These are phyloP conservation scores for Lagorchestes hirsutus DNA, from an alignment of 2,797 vertebrate genomes.

Conservation along the genomic window DNA sequence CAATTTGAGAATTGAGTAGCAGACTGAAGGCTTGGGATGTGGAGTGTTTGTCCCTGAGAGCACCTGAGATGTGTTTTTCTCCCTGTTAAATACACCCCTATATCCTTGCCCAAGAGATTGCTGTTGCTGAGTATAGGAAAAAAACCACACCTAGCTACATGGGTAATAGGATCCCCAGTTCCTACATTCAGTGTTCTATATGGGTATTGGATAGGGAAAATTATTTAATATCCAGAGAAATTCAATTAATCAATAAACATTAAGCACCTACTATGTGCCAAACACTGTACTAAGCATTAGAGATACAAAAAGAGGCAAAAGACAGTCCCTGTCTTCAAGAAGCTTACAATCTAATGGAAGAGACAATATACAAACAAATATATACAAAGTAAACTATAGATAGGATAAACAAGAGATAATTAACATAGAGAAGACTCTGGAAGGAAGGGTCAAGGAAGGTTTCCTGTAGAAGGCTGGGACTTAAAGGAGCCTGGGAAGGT, in stretches of 20 bases:
- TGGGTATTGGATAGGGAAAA: background rate
- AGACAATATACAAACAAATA: background rate
- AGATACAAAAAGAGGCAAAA: background rate
- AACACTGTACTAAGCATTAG: too few species aligned
- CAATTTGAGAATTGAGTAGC: background rate
- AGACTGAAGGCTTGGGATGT: background rate
- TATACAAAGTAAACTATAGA: background rate
- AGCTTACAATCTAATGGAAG: background rate
- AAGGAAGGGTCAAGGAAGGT: background rate
- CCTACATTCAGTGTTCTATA: background rate
- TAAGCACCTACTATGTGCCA: background rate
- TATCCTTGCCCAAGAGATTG: background rate
- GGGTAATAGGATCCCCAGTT: background rate
- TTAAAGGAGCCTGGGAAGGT: background rate
- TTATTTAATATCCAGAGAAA: background rate
- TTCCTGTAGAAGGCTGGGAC: background rate
- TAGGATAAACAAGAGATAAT: background rate
- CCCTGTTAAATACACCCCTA: background rate
- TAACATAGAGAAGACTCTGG: background rate
- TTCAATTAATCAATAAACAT: background rate
- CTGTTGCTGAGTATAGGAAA: too few species aligned
- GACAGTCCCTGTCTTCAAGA: background rate
- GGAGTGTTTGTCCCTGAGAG: background rate
- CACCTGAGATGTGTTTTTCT: background rate
- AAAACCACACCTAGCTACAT: background rate